A percentile compares a stretch with the other conserved stretches of the same genome.
Conservation (phyloP, 2,797 vertebrate genomes). For the Artibeus lituratus region DNA sequence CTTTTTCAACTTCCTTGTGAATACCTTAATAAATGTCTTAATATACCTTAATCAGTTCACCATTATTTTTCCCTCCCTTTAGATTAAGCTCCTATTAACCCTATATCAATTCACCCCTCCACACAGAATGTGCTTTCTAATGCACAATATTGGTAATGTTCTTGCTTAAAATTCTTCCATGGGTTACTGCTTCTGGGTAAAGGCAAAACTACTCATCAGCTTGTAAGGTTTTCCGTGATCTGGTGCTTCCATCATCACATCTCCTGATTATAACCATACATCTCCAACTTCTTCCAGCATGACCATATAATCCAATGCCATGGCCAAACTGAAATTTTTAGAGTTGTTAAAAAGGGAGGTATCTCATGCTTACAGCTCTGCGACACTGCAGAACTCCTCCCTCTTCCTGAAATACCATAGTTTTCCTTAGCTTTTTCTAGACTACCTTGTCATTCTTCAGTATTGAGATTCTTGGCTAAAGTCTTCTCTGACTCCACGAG, state of each 20-base stretch:
- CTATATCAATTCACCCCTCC: neutral
- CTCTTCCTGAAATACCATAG: neutral
- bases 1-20: neutral
- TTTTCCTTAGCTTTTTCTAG: neutral
- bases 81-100: neutral
- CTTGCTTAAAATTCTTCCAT: neutral
- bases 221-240: neutral
- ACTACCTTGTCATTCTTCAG: neutral
- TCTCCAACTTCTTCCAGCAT: neutral
- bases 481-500: neutral
- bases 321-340: neutral
- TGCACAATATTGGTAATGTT: neutral
- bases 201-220: neutral
- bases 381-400: neutral
- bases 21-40: neutral
- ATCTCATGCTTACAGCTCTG: neutral
- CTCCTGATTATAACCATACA: neutral
- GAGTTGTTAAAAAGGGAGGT: neutral
- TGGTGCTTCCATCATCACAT: neutral
- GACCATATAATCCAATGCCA: neutral
- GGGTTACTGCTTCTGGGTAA: neutral
- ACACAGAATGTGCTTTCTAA: neutral
- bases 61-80: neutral
- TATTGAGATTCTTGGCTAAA: neutral
- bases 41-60: neutral